These are phyloP conservation scores for Netelia virgata DNA, from an alignment of 2,888 invertebrate species.

Conservation along the genomic window DNA sequence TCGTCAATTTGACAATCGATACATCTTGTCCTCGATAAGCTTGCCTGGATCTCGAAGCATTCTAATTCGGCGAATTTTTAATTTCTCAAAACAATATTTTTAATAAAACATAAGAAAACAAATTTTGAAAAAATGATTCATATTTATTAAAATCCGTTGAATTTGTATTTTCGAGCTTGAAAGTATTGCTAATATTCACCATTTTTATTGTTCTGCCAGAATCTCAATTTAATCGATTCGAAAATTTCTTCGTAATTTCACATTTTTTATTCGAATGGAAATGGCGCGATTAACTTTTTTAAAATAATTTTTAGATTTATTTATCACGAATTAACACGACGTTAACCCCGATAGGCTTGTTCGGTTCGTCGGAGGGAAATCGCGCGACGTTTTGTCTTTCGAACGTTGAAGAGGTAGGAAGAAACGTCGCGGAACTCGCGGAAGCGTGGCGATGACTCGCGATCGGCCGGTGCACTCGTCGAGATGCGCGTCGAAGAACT, in stretches of 20 bases:
- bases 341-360: constrained; percentile 36
- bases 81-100: neutral
- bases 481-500: constrained; percentile 69
- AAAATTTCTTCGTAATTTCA: neutral
- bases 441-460: constrained; percentile 68
- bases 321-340: constrained; percentile 6
- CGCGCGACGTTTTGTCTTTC: constrained; percentile 33
- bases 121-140: neutral
- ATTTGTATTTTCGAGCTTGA: neutral
- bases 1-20: neutral
- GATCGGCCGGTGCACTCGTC: constrained; percentile 66
- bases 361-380: constrained; percentile 5
- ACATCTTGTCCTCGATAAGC: neutral
- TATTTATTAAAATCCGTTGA: neutral
- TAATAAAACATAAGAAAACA: neutral
- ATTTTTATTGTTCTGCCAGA: neutral
- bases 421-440: constrained; percentile 61
- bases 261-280: constrained; percentile 11
- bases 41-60: neutral
- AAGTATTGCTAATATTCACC: neutral
- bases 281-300: neutral
- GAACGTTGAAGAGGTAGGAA: constrained; percentile 47
- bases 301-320: neutral
- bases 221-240: neutral
- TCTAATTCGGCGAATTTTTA: neutral